Conservation (phyloP, 2,113 vertebrate genomes). For the Neomonachus schauinslandi region DNA sequence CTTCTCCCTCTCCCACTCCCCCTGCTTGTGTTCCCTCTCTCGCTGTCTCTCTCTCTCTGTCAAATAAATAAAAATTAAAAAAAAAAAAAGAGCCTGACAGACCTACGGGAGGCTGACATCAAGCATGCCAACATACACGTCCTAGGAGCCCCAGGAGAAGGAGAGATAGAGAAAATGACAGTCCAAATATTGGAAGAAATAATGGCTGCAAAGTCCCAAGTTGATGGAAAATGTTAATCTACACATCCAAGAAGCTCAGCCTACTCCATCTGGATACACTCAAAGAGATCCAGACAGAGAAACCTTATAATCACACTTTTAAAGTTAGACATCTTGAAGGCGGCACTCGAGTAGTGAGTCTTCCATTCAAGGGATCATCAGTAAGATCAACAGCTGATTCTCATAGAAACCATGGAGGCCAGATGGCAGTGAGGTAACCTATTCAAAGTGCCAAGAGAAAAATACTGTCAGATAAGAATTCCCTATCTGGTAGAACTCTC, state of each 20-base stretch:
- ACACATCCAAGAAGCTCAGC: neutral
- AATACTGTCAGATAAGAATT: neutral
- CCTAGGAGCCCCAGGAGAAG: neutral
- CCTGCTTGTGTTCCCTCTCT: too few relatives aligned
- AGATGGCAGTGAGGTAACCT: neutral
- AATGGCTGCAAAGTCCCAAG: too few relatives aligned
- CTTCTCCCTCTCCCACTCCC: too few relatives aligned
- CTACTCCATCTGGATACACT: neutral
- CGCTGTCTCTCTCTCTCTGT: too few relatives aligned
- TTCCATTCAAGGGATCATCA: neutral
- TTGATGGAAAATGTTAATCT: neutral
- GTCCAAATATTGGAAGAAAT: neutral
- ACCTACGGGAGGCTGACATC: neutral
- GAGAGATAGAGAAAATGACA: neutral
- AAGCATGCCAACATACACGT: neutral
- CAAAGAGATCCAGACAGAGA: neutral
- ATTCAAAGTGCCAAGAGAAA: neutral
- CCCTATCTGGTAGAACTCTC: neutral
- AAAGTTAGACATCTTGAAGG: neutral
- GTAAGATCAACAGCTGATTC: neutral
- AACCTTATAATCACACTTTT: neutral
- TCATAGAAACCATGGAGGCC: neutral
- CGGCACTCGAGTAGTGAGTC: neutral
- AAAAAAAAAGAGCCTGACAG: neutral
- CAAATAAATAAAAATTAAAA: neutral